Evolutionary conservation across 2,888 invertebrate genomes (phyloP), one percentile per base, ranked within the genome.

Genomic region (Cosmia pyralina): DNA sequence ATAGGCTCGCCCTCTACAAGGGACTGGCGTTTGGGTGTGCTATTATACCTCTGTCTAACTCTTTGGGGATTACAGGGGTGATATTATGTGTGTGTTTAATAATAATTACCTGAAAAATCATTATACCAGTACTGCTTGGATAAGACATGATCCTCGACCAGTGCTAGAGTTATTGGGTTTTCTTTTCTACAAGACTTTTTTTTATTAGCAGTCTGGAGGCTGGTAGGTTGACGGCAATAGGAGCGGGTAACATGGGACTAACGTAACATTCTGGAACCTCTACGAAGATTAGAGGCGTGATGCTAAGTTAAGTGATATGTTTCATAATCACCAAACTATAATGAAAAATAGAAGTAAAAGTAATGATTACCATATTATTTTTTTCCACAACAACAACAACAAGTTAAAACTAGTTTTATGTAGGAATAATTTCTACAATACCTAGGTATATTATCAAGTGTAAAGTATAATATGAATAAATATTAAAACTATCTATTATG

Each of bases 261-360:
- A 17, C 10, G 15, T 17, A 17, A 41, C 22, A 38, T 10, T 50
- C 78, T 50, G 19, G 55, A 8, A 57, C 13, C 19, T 44, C 50
- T 50, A 28, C 10, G 10, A n/a, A 22, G 6, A n/a, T 15, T 15
- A 1, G 2, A 67, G 10, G 17, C 52, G 52, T 55, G 28, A 34
- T 71, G 13, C 2, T 22, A 15, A n/a, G 41, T 57, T 34, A 73
- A 44, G 13, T 57, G 44, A 70, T 22, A 50, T 13, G 72, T 79
- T 74, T 50, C 63, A 68, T 77, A 78, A 64, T 41, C 77, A 70
- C 38, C 13, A 57, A 62, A 38, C 34, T 46, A 64, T 73, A 73
- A 53, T 57, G 22, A 59, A 52, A 72, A 75, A 70, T 57, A 82
- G 79, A 85, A 84, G 80, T 83, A 69, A 81, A 78, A 75, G 64